Evolutionary conservation across 2,888 invertebrate genomes (phyloP), one percentile per base, ranked within the genome.

Genomic region (Atrina japonica): DNA sequence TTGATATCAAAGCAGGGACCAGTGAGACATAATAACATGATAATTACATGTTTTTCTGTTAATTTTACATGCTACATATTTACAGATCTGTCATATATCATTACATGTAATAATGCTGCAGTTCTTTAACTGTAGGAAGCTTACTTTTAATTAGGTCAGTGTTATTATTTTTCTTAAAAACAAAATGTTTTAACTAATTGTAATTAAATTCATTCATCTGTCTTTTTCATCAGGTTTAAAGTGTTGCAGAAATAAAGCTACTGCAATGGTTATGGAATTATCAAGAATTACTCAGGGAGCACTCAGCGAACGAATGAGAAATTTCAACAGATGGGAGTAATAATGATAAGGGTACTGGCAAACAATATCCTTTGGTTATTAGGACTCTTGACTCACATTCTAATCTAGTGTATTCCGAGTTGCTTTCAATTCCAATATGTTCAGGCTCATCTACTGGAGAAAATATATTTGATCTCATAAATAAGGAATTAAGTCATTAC

Each of bases 351-450:
- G 55, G 64, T n/a, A n/a, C n/a, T n/a, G n/a, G n/a, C 27, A 64
- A 53, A 55, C 64, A 64, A 53, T 64, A 53, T 21, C 64, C 53
- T 27, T 27, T 64, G 29, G 64, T 64, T 56, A 47, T 65, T 29
- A 30, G 65, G 14, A 65, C 65, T 47, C 29, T 47, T 23, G 18
- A 55, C 45, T 43, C 55, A 21, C 23, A 45, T 45, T 45, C 65
- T 41, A 47, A 47, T 29, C 41, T 56, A 29, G 56, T 55, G 27
- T 11, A 65, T 55, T 65, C 55, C 14, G 65, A 65, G 14, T 43
- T 65, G 30, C 47, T 65, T 30, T 45, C 45, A 21, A 55, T 47
- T 47, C 65, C 65, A 23, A 25, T 65, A 2, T 65, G 65, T 27
- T n/a, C 27, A 30, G 65, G 41, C 18, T 18, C 65, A 47, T 30